Percentiles rank a stretch among this genome's conserved stretches.
Conservation (phyloP, 2,888 invertebrate genomes). For the Carterocephalus palaemon region DNA sequence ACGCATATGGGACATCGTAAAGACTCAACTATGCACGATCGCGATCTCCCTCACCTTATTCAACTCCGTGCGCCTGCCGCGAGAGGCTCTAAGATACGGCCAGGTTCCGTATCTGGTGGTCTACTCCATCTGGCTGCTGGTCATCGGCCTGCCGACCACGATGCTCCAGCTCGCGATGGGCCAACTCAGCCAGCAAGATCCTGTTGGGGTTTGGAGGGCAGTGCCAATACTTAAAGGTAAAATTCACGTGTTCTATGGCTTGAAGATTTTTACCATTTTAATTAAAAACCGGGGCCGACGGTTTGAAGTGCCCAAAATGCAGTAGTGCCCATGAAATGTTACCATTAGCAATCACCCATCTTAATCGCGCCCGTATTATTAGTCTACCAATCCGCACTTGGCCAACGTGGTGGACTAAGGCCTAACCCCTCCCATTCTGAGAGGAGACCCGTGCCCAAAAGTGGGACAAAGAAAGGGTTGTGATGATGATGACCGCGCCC, state of each 20-base stretch:
- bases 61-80: slow-evolving; percentile 80
- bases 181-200: slow-evolving; percentile 82
- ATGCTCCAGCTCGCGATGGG: slow-evolving; percentile 82
- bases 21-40: slow-evolving; percentile 76
- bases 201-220: slow-evolving; percentile 83
- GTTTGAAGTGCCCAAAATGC: too few relatives aligned
- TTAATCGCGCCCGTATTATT: too few relatives aligned
- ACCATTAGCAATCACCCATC: too few relatives aligned
- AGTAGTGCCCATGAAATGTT: too few relatives aligned
- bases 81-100: slow-evolving; percentile 79
- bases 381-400: too few relatives aligned
- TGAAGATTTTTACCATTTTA: background rate
- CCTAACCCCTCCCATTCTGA: too few relatives aligned
- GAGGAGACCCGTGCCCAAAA: too few relatives aligned
- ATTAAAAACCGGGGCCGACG: too few relatives aligned
- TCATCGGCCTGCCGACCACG: slow-evolving; percentile 79
- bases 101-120: slow-evolving; percentile 80
- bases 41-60: slow-evolving; percentile 80
- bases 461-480: too few relatives aligned
- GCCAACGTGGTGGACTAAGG: too few relatives aligned
- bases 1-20: slow-evolving; percentile 56
- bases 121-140: slow-evolving; percentile 78
- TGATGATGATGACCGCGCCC: too few relatives aligned
- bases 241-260: too few relatives aligned
- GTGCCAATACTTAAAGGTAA: slow-evolving; percentile 82